Base-by-base conservation (phyloP, 2,113 vertebrate genomes). In the Chlorocebus sabaeus region DNA sequence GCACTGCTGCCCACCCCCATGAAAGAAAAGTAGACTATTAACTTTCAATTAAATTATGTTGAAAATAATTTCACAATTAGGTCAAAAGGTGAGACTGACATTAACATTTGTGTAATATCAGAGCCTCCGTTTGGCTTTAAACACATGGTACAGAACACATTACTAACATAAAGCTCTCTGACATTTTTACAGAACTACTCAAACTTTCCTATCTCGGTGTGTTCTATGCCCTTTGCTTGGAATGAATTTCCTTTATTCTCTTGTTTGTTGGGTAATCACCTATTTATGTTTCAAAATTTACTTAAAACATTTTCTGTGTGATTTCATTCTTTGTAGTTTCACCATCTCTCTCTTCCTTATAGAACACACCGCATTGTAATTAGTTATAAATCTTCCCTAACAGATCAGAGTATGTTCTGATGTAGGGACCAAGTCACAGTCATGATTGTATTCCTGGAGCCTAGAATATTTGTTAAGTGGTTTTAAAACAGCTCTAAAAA, bases 211-310 rank as follows among this genome's bases (percentile, higher is more conserved):
- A 23, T 94, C 43, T 90, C 43, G 55, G 5, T 73, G 72, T 90
- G 30, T 88, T 80, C 75, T 92, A 13, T 72, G n/a, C 55, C 64
- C 61, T 80, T 57, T 88, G 61, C 84, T 70, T 55, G 32, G 48
- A 85, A 72, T 70, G 55, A 84, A 79, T 80, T 45, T 67, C 57
- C 27, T 79, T 88, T 93, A 57, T 80, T 52, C 43, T 94, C 75
- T 8, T 82, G 1, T 68, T 73, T 91, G 59, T 78, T 70, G 40
- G 52, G 55, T 32, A 95, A 88, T 59, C 52, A 82, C 1, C 48
- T 93, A 87, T 67, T 83, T 89, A 80, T 73, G 45, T 79, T 92
- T 86, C 67, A 96, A 96, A 96, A 87, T 93, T 35, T 67, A 52
- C 85, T 81, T 91, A 89, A 91, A 93, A 85, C 5, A 52, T 92